Base-by-base conservation (phyloP, 1,140 invertebrate species). In the Episyrphus balteatus region DNA sequence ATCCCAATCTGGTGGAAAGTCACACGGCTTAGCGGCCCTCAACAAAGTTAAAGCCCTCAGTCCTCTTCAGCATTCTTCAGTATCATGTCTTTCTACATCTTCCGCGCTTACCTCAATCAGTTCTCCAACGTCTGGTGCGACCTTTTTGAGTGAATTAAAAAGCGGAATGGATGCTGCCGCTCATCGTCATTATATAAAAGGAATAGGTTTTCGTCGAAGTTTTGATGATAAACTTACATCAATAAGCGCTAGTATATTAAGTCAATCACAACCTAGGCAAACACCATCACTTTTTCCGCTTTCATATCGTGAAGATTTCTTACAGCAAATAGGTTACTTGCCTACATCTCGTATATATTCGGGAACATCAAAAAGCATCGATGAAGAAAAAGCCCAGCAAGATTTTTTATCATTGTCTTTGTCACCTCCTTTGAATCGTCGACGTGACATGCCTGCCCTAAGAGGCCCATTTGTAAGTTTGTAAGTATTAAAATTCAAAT, bases 361-460 rank as follows among this genome's bases (percentile, higher is more conserved):
- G 65, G 60, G n/a, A 58, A 61, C 41, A 64, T 58, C 32, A 63
- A 61, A 52, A 41, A 56, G 58, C 43, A 61, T 66, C 31, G 63
- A 64, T 51, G 63, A 66, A 55, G 63, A 66, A 50, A 62, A 61
- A 47, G 60, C 62, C 1, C 64, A 66, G 55, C 61, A 64, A 53
- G 65, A 69, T 37, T 68, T 68, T 49, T 56, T 72, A 43, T 72
- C 70, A 26, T 51, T 72, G 33, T 72, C 70, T 6, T 55, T 72
- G 33, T 72, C 70, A 18, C 70, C 70, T 38, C 70, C 70, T 19
- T 56, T 71, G 34, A 70, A 68, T 53, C 60, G 70, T 17, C 59
- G 70, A 31, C 55, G 67, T 44, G 65, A 69, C 34, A 69, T 72
- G 65, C 70, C 70, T 18, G 66, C 68, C 5, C 52, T 70, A 46